phyloP scores from a whole-genome alignment of 1,140 invertebrate species.

The Drosophila persimilis region DNA sequence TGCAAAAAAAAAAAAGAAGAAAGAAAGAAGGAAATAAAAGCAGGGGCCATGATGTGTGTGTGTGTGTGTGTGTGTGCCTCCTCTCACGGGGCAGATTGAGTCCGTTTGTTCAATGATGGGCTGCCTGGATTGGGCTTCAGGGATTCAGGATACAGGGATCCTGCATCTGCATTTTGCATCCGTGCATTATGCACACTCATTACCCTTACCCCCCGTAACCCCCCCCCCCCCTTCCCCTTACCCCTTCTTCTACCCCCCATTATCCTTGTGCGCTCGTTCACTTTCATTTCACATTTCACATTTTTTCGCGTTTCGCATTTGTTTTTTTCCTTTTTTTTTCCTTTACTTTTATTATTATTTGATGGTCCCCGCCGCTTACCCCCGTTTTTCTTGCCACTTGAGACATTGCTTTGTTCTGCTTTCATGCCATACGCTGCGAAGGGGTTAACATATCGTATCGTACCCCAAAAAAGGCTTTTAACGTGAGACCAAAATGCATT shows the following conservation, averaged over 20 bases:
- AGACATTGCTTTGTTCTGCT: conserved; percentile 79
- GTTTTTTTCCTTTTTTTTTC: conserved; percentile 35
- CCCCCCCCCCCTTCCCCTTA: conserved; percentile 11
- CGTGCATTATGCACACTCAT: conserved; percentile 80
- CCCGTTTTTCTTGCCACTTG: conserved; percentile 63
- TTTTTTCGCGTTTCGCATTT: conserved; percentile 47
- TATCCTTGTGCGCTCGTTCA: conserved; percentile 79
- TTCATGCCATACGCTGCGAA: conserved; percentile 46
- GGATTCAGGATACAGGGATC: not conserved
- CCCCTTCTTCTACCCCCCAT: conserved; percentile 45
- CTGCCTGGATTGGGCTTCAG: conserved; percentile 1
- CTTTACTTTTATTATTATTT: conserved; percentile 28
- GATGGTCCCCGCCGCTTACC: conserved; percentile 65
- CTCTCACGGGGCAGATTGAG: conserved; percentile 62
- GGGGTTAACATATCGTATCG: conserved; percentile 53
- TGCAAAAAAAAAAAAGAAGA: conserved; percentile 19
- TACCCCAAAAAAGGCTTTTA: conserved; percentile 72
- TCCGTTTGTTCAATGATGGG: conserved; percentile 71
- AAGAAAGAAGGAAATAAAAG: conserved; percentile 43
- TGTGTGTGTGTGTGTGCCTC: conserved; percentile 19
- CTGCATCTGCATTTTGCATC: conserved; percentile 45
- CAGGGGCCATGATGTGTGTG: conserved; percentile 31
- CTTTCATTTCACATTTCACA: conserved; percentile 69
- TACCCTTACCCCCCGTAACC: conserved; percentile 50
- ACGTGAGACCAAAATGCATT: conserved; percentile 62